A percentile compares a stretch with the other conserved stretches of the same genome.
These are phyloP conservation scores for Leptoclinus maculatus DNA, from an alignment of 2,797 vertebrate genomes.

Conservation along the genomic window DNA sequence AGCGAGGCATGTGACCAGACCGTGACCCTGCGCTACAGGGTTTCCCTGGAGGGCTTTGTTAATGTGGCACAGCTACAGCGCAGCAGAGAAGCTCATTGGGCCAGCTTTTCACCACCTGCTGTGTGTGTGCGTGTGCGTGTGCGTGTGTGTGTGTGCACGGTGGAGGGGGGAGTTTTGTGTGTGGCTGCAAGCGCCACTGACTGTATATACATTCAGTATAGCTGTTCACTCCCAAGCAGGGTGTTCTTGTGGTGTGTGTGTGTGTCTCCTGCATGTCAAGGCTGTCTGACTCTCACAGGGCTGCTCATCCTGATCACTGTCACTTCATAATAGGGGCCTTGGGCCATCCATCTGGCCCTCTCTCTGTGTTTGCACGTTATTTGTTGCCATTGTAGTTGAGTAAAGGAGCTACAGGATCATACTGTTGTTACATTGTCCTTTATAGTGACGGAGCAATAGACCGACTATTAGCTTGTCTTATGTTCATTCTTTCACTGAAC, in stretches of 20 bases:
- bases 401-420: constrained; percentile 16
- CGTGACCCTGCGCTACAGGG: constrained; percentile 74
- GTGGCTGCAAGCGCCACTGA: constrained; percentile 42
- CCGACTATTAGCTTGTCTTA: neutral
- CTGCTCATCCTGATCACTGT: constrained; percentile 73
- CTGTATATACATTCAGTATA: constrained; percentile 56
- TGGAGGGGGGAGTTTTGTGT: constrained; percentile 7
- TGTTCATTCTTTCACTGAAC: constrained; percentile 3
- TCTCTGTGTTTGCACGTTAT: constrained; percentile 6
- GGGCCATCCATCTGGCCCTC: constrained; percentile 67
- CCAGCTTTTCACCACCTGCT: constrained; percentile 72
- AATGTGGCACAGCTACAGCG: constrained; percentile 75
- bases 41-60: constrained; percentile 77
- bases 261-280: constrained; percentile 47
- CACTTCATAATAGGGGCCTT: constrained; percentile 67
- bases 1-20: constrained; percentile 78
- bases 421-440: constrained; percentile 26
- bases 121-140: constrained; percentile 51
- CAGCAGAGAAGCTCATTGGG: constrained; percentile 71
- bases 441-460: constrained; percentile 8
- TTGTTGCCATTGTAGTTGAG: constrained; percentile 31
- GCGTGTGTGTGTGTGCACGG: constrained; percentile 39
- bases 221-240: constrained; percentile 27
- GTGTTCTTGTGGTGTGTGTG: constrained; percentile 29
- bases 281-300: constrained; percentile 68